A percentile compares a stretch with the other conserved stretches of the same genome.
Conservation (phyloP, 2,888 invertebrate species). For the Drepanosiphum platanoidis region DNA sequence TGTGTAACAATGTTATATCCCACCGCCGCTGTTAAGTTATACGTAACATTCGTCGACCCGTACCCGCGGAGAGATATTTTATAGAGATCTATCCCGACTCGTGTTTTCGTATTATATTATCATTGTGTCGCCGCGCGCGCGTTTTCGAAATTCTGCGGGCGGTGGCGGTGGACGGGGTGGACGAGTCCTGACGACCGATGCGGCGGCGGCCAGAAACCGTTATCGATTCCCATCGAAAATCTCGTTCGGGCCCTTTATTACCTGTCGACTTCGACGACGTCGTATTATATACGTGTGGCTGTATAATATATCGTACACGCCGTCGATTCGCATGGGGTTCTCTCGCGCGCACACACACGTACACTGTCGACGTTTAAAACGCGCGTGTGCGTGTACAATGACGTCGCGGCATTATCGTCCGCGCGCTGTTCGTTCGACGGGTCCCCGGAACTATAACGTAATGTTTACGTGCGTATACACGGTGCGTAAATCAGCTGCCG, state of each 20-base stretch:
- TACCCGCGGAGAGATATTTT: no score
- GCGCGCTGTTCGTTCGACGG: background rate
- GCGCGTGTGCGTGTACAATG: background rate
- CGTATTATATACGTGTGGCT: background rate
- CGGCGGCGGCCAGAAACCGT: background rate
- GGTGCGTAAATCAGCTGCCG: background rate
- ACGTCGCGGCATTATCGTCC: no score
- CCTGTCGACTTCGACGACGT: background rate
- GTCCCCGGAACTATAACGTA: background rate
- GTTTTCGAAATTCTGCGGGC: background rate
- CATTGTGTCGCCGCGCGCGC: background rate
- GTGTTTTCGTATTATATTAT: no score
- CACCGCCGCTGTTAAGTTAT: background rate
- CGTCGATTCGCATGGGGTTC: background rate
- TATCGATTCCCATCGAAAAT: slow-evolving; percentile 34
- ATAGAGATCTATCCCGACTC: no score
- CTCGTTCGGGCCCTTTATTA: background rate
- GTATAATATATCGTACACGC: background rate
- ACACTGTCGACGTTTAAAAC: background rate
- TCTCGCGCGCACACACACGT: background rate
- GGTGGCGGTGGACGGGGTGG: background rate
- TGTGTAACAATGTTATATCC: no score
- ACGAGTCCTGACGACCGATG: background rate
- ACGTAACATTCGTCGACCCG: background rate
- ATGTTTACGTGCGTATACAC: no score